phyloP scores from a whole-genome alignment of 2,888 invertebrate species.

The Rhogogaster chlorosoma region DNA sequence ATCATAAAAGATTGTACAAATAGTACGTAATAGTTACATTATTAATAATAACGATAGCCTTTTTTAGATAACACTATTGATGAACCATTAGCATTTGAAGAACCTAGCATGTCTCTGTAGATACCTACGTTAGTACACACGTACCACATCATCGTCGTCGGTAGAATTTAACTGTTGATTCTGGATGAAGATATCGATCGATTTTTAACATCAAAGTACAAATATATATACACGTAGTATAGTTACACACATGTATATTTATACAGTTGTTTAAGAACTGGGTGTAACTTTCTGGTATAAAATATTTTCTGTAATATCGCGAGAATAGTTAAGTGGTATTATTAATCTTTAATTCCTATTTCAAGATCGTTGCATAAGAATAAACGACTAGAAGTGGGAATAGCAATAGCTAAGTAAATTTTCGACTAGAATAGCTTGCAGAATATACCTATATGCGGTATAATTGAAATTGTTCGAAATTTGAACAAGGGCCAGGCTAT shows the following conservation, averaged over 20 bases:
- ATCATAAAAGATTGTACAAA: neutral
- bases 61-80: neutral
- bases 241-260: neutral
- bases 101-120: neutral
- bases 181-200: neutral
- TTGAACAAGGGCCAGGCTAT: neutral
- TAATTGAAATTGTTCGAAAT: constrained; percentile 18
- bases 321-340: neutral
- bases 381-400: too few relatives aligned
- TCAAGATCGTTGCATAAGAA: too few relatives aligned
- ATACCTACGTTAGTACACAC: neutral
- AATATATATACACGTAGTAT: neutral
- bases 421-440: neutral
- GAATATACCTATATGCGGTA: neutral
- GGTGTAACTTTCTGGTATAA: neutral
- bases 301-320: neutral
- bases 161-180: constrained; percentile 16
- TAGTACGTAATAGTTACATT: neutral
- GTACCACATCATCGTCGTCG: neutral
- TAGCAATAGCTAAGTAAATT: too few relatives aligned
- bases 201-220: neutral
- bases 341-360: neutral
- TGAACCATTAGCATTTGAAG: neutral
- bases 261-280: neutral
- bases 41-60: neutral